A percentile compares a stretch with the other conserved stretches of the same genome.
Conservation (phyloP, 2,888 invertebrate species). For the Salpingus planirostris region DNA sequence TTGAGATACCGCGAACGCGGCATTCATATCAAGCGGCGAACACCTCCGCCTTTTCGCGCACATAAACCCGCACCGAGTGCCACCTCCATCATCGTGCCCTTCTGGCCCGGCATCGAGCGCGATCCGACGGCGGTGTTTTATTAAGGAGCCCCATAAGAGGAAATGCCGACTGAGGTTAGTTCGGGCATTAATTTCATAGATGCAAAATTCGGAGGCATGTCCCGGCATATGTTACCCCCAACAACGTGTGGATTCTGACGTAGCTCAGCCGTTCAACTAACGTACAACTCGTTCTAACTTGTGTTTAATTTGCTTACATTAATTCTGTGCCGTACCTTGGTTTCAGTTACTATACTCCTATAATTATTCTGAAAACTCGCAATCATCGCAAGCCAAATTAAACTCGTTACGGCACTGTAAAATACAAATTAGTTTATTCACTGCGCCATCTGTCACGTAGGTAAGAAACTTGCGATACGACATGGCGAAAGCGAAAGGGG, state of each 20-base stretch:
- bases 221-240: constrained; percentile 19
- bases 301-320: constrained; percentile 18
- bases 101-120: too few relatives aligned
- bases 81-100: too few relatives aligned
- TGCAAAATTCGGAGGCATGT: constrained; percentile 18
- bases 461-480: too few relatives aligned
- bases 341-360: constrained; percentile 9
- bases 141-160: constrained; percentile 1
- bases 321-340: constrained; percentile 12
- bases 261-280: constrained; percentile 14
- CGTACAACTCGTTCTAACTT: constrained; percentile 17
- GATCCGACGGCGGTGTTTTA: too few relatives aligned
- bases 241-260: constrained; percentile 16
- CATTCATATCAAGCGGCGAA: constrained; percentile 1
- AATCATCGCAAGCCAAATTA: constrained; percentile 5
- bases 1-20: constrained; percentile 6
- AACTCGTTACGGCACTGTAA: too few relatives aligned
- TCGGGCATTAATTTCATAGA: constrained; percentile 16
- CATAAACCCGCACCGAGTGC: too few relatives aligned
- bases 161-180: background rate
- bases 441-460: too few relatives aligned
- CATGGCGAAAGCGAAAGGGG: too few relatives aligned
- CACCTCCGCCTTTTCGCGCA: constrained; percentile 4
- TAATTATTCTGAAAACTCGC: constrained; percentile 9
- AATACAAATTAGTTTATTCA: too few relatives aligned